Conservation (phyloP, 2,797 vertebrate genomes). For the Masticophis lateralis region DNA sequence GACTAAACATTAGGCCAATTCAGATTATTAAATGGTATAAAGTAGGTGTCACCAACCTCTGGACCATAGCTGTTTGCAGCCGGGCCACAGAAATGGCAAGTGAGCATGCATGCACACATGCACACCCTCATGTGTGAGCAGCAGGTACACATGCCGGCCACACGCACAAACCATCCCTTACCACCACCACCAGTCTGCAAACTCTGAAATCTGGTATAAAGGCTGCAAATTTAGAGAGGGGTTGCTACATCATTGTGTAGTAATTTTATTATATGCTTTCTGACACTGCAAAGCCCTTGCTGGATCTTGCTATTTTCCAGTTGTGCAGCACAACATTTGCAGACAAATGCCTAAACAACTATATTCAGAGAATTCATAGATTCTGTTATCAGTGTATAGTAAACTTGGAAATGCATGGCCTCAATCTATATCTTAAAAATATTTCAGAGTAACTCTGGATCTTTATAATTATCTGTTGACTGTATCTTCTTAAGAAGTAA, state of each 20-base stretch:
- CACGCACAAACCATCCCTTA: not conserved
- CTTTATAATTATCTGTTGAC: not conserved
- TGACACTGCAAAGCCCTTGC: not conserved
- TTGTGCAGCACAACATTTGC: not conserved
- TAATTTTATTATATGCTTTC: not conserved
- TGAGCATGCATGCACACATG: not conserved
- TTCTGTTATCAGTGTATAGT: not conserved
- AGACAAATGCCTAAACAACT: not conserved
- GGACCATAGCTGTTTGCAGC: not conserved
- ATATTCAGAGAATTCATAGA: not conserved
- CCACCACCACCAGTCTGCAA: not conserved
- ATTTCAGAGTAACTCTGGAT: not conserved
- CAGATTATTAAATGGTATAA: not conserved
- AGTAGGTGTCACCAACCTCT: not conserved
- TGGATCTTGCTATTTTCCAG: not conserved
- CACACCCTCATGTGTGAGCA: not conserved
- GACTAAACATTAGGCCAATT: not conserved
- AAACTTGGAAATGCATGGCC: not conserved
- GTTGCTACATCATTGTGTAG: not conserved
- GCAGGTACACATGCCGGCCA: too few relatives aligned
- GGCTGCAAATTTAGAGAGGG: not conserved
- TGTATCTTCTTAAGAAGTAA: not conserved
- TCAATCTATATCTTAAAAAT: not conserved
- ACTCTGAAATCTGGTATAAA: not conserved
- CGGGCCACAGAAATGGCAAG: accelerated